A percentile compares a stretch with the other conserved stretches of the same genome.
phyloP scores from a whole-genome alignment of 2,113 vertebrate species.

The Macrotis lagotis region DNA sequence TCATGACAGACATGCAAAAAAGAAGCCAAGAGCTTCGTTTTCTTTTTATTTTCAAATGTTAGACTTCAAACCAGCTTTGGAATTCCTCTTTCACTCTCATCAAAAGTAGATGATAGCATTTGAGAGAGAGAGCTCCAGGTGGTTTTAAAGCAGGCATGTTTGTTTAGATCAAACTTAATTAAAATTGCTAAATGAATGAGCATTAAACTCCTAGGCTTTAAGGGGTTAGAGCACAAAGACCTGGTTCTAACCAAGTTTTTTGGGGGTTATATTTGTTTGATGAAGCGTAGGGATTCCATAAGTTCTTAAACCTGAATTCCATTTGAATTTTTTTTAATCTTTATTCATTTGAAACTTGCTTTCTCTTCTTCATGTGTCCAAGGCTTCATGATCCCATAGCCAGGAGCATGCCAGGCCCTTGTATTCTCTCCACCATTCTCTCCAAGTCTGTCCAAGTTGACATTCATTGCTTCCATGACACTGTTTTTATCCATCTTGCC shows the following conservation, averaged over 20 bases:
- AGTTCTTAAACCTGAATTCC: neutral
- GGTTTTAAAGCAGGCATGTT: neutral
- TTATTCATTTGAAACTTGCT: neutral
- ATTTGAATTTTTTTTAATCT: neutral
- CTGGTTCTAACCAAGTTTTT: too few relatives aligned
- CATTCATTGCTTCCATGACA: neutral
- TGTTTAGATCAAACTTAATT: neutral
- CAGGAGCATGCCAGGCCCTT: neutral
- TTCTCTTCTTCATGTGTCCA: too few relatives aligned
- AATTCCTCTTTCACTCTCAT: too few relatives aligned
- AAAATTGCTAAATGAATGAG: neutral
- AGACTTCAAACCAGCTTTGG: too few relatives aligned
- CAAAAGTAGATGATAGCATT: neutral
- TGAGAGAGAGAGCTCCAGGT: neutral
- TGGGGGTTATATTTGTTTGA: neutral
- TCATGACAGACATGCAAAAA: neutral
- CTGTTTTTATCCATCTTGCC: neutral
- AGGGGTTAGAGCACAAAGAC: too few relatives aligned
- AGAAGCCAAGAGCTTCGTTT: neutral
- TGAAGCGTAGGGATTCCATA: neutral
- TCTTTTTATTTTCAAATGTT: too few relatives aligned
- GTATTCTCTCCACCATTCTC: neutral
- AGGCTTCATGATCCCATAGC: neutral
- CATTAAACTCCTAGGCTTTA: neutral
- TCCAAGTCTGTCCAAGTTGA: neutral